Evolutionary conservation across 2,888 invertebrate species (phyloP).

Genomic region (Drosophila quasianomalipes): DNA sequence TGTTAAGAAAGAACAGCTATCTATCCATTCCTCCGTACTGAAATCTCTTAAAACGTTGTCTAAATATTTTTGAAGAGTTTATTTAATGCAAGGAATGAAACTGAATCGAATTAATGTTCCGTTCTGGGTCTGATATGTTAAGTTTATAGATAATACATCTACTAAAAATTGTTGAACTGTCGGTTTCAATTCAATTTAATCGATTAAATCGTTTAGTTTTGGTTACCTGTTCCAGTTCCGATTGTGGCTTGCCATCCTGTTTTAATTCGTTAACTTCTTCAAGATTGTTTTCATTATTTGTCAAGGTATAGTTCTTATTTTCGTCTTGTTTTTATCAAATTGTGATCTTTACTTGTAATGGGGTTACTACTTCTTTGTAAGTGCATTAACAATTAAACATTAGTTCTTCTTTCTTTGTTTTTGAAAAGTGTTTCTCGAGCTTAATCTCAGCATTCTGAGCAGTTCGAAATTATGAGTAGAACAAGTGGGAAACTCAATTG

Average conservation of each 20-base stretch:
- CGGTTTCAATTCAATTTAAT: neutral
- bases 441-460: neutral
- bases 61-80: too few relatives aligned
- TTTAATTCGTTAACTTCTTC: neutral
- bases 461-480: neutral
- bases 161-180: neutral
- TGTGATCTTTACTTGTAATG: neutral
- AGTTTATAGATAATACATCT: neutral
- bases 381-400: neutral
- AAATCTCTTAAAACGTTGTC: too few relatives aligned
- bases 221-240: neutral
- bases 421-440: neutral
- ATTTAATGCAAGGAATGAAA: too few relatives aligned
- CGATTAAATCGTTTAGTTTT: neutral
- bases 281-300: neutral
- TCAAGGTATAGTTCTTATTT: neutral
- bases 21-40: neutral
- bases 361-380: neutral
- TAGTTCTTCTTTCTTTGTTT: neutral
- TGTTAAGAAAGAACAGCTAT: neutral
- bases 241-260: too few relatives aligned
- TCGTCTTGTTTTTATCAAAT: neutral
- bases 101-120: neutral
- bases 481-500: constrained; percentile 5
- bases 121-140: neutral